These are phyloP conservation scores for Dromius quadrimaculatus DNA, from an alignment of 2,888 invertebrate genomes.

Conservation along the genomic window DNA sequence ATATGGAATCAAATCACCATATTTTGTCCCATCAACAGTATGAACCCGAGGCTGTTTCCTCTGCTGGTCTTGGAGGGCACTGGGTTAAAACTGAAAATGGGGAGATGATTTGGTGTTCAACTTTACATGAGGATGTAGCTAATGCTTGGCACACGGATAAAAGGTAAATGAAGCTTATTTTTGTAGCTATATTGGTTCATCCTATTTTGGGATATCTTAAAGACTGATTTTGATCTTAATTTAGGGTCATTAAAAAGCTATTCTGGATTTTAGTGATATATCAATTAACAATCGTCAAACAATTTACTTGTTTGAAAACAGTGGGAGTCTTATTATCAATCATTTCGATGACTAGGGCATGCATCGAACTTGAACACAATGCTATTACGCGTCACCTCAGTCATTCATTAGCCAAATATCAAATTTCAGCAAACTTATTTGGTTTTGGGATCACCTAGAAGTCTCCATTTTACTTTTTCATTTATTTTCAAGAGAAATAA, in stretches of 20 bases:
- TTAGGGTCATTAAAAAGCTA: neutral
- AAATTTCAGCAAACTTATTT: too few relatives aligned
- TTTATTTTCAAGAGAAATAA: too few relatives aligned
- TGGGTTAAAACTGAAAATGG: constrained; percentile 65
- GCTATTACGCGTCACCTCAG: too few relatives aligned
- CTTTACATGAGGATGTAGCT: constrained; percentile 57
- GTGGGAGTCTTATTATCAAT: too few relatives aligned
- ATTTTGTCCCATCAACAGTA: constrained; percentile 65
- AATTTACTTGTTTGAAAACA: too few relatives aligned
- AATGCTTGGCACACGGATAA: constrained; percentile 63
- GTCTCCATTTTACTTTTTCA: too few relatives aligned
- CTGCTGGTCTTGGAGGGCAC: constrained; percentile 64
- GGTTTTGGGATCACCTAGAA: too few relatives aligned
- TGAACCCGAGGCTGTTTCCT: constrained; percentile 62
- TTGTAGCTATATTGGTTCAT: neutral
- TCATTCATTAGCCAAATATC: too few relatives aligned
- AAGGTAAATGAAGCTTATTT: constrained; percentile 57
- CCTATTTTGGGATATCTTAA: neutral
- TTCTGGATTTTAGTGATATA: too few relatives aligned
- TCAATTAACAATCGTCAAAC: too few relatives aligned
- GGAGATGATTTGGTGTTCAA: constrained; percentile 64
- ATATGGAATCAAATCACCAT: constrained; percentile 57
- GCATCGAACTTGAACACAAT: too few relatives aligned
- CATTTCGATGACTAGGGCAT: too few relatives aligned
- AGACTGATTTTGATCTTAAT: neutral